Evolutionary conservation across 1,140 invertebrate genomes (phyloP).

Genomic region (Polypedilum pembai): DNA sequence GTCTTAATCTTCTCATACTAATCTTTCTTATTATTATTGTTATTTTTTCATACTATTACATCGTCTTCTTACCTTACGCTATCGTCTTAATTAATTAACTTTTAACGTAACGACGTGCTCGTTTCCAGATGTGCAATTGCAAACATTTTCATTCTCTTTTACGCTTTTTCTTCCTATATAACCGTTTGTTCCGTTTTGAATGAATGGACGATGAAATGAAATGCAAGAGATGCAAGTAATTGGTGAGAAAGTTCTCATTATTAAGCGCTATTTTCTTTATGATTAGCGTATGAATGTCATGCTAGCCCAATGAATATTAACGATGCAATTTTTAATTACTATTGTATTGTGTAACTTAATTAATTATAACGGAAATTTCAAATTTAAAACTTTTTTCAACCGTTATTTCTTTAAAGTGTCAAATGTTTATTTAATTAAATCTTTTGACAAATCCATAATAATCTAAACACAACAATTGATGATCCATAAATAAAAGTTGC

Average conservation of each 20-base stretch:
- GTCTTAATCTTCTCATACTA: background rate
- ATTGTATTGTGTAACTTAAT: no score
- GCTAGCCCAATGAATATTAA: background rate
- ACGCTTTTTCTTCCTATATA: background rate
- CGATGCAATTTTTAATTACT: no score
- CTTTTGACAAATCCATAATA: background rate
- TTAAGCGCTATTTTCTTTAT: background rate
- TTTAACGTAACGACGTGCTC: conserved; percentile 1
- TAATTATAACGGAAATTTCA: no score
- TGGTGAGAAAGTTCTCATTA: conserved; percentile 28
- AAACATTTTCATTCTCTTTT: background rate
- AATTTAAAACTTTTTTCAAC: no score
- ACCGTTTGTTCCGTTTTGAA: conserved; percentile 22
- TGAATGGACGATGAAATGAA: background rate
- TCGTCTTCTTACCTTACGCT: background rate
- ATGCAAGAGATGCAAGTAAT: background rate
- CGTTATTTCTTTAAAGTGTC: no score
- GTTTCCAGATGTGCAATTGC: conserved; percentile 24
- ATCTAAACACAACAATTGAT: conserved; percentile 9
- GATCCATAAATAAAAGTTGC: background rate
- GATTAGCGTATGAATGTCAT: background rate
- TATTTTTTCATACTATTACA: background rate
- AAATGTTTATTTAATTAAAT: no score
- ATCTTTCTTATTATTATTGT: conserved; percentile 25
- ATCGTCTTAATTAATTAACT: conserved; percentile 28